These are phyloP conservation scores for Montipora capitata DNA, from an alignment of 92 coral and sea anemone genomes.

Conservation along the genomic window DNA sequence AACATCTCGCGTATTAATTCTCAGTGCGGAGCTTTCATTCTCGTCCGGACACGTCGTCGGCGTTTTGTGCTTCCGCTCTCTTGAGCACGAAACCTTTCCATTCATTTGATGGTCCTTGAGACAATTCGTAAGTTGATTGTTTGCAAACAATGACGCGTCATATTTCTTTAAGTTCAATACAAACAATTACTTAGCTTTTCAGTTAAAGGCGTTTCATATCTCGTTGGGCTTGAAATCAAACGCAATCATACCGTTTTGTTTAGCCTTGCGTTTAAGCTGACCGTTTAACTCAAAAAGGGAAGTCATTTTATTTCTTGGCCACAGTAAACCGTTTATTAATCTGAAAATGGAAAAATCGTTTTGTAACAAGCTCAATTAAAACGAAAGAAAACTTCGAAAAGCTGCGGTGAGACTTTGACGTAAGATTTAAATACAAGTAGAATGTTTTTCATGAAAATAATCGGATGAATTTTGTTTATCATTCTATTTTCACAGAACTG, in stretches of 20 bases:
- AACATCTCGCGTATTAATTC: too few relatives aligned
- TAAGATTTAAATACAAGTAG: neutral
- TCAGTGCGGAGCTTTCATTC: too few relatives aligned
- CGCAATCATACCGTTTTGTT: neutral
- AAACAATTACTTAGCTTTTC: neutral
- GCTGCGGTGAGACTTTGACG: neutral
- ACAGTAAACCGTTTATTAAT: neutral
- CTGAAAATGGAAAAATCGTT: neutral
- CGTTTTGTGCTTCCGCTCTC: neutral
- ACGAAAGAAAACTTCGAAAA: neutral
- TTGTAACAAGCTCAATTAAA: neutral
- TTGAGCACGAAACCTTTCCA: neutral
- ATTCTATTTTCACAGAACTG: neutral
- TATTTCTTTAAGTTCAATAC: neutral
- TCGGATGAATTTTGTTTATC: constrained; percentile 40
- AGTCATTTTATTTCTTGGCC: neutral
- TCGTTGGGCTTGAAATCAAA: neutral
- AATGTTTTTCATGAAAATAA: neutral
- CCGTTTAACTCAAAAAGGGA: neutral
- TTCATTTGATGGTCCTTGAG: neutral
- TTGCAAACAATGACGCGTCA: neutral
- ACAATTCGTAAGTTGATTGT: neutral
- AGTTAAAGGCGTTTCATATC: neutral
- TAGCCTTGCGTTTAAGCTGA: neutral
- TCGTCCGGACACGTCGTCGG: too few relatives aligned